Base-by-base conservation (phyloP, 2,113 vertebrate species). In the Piaya cayana region DNA sequence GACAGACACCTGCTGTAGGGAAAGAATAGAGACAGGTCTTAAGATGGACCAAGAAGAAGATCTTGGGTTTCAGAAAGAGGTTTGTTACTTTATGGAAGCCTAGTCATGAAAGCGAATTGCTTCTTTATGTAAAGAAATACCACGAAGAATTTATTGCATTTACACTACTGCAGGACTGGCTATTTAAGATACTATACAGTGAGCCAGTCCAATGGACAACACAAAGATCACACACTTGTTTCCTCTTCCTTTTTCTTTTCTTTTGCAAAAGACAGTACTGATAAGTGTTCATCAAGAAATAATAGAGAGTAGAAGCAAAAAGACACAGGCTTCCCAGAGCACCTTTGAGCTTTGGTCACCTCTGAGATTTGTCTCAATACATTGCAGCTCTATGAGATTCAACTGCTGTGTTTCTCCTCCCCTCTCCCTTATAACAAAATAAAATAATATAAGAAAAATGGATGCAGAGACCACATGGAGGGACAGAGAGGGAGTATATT, bases 361-460 rank as follows among this genome's bases (percentile, higher is more conserved):
- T 86, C 87, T 74, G 87, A 92, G 91, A 92, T 90, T 91, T 88
- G 42, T 88, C 82, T 88, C 6, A 2, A 67, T 59, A 89, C 3
- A 0, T 45, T 76, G 70, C 47, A 74, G 29, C 52, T 90, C 63
- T 49, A 6, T 68, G 26, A 68, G 45, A 87, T 36, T 82, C 59
- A 85, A 15, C 74, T 69, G 69, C 71, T 72, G 58, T 76, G 85
- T 87, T 91, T 94, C 67, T 26, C 67, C 45, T 87, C 43, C 77
- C 30, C 30, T 84, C 2, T 3, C 34, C 36, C 55, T 58, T 80
- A 22, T 80, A 42, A 85, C 76, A 90, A 85, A 79, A 67, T 32
- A 88, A 91, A 86, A 84, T 49, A 53, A 62, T 72, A 37, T 49
- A 53, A 76, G 65, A 91, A 96, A 93, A 95, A 90, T 55, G 32